Base-by-base conservation (phyloP, 2,113 vertebrate genomes). In the Papio anubis region DNA sequence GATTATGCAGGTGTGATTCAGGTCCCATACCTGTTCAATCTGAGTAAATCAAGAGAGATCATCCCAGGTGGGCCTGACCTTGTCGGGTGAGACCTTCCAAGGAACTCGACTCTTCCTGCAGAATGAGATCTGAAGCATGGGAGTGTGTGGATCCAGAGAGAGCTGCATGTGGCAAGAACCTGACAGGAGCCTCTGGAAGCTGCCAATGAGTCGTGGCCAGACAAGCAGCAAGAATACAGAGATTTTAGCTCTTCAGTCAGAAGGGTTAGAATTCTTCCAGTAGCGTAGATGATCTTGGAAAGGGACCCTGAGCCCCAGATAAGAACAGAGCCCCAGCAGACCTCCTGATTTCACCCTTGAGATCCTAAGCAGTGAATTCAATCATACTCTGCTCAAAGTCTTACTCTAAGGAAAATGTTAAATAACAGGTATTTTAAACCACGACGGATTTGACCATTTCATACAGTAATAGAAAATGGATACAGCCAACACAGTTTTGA, bases 111-210 rank as follows among this genome's bases (percentile, higher is more conserved):
- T 27, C 61, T 89, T 55, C 14, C 21, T 8, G 6, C 64, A 68
- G 30, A n/a, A 61, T 64, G 48, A 35, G 2, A 78, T 86, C 2
- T 17, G 68, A 89, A 64, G 9, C 8, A 13, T 38, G 35, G 45
- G 16, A n/a, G 20, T 40, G 14, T n/a, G 11, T 8, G 20, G 43
- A 9, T 6, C 32, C 30, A n/a, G 32, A 20, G 21, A 43, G 8
- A 27, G 6, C n/a, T 5, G 7, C n/a, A 0, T 2, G 2, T 32
- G 55, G 8, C 4, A 73, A 78, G 23, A 78, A 45, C 23, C 23
- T 61, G 17, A 52, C 0, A 0, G 25, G 16, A 11, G 30, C 16
- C 14, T 73, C 18, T 20, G n/a, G 9, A 3, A 52, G 18, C 6
- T 25, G 11, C 76, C 18, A 70, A 18, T 40, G 20, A 21, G 6